Evolutionary conservation across 2,797 vertebrate species (phyloP), one percentile per base, ranked within the genome.

Genomic region (Phoeniculus purpureus): DNA sequence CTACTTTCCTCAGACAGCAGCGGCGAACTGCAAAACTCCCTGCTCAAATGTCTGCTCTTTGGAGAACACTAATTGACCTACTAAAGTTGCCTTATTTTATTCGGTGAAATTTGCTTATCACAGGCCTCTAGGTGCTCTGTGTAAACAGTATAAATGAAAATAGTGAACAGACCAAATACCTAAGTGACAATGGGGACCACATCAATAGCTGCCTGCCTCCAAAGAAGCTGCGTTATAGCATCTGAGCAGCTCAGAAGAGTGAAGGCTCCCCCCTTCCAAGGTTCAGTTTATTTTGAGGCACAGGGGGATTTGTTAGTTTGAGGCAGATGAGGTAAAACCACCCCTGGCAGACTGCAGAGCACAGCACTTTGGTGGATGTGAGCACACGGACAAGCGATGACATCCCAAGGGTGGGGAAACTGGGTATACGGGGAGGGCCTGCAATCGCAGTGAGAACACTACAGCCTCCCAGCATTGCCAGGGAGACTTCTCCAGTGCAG

Each of bases 151-250:
- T 95, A 95, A 94, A 95, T 0, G 81, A 93, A 96, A 96, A 95
- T 95, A 95, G 96, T 94, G 94, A 95, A 94, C 79, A 94, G 93
- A 92, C 85, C 95, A 96, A 96, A 95, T 94, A 93, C 85, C 86
- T 95, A 91, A 92, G 91, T 92, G 94, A 96, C 91, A 94, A 92
- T 8, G 45, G 93, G 90, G 93, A 95, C 91, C 84, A 95, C 92
- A 95, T 93, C 94, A 95, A 95, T 95, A 95, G 92, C 86, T 86
- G 29, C 21, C 94, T 94, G 89, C 94, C 91, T 90, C 92, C 91
- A 80, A 82, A 65, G 77, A 0, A 0, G 75, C 94, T 94, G 31
- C 23, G 85, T 93, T 93, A 91, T 27, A 75, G 83, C 51, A 86
- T 80, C 83, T 85, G 85, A 95, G 90, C 81, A 78, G 31, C 82